A percentile compares a stretch with the other conserved stretches of the same genome.
Evolutionary conservation across 2,888 invertebrate genomes (phyloP).

Genomic region (Polyploca ridens): DNA sequence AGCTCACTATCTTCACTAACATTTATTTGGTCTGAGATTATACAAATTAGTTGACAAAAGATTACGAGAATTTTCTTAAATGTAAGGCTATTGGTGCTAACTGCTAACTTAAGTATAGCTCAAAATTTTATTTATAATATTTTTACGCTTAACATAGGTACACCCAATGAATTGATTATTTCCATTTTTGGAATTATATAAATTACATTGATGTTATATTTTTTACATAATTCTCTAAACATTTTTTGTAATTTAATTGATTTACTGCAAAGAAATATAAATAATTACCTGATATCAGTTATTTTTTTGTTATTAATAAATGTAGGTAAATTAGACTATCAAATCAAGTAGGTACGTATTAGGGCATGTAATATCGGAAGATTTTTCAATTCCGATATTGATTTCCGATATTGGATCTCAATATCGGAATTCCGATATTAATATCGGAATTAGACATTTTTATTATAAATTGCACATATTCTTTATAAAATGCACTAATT

Average conservation of each 20-base stretch:
- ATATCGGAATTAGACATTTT: too few relatives aligned
- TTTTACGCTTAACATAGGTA: not conserved
- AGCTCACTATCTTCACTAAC: too few relatives aligned
- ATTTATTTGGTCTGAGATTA: not conserved
- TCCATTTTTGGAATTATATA: not conserved
- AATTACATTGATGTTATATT: not conserved
- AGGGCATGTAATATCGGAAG: too few relatives aligned
- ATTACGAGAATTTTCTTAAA: not conserved
- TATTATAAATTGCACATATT: too few relatives aligned
- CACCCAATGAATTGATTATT: not conserved
- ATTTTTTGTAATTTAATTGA: not conserved
- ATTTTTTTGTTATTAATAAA: not conserved
- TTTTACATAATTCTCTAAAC: not conserved
- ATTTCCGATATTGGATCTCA: too few relatives aligned
- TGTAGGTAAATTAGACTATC: not conserved
- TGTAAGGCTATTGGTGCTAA: not conserved
- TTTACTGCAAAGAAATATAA: not conserved
- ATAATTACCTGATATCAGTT: not conserved
- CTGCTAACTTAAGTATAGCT: slow-evolving; percentile 1
- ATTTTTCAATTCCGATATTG: too few relatives aligned
- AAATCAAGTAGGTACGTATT: too few relatives aligned
- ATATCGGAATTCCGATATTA: too few relatives aligned
- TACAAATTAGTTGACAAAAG: not conserved
- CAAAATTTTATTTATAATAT: not conserved
- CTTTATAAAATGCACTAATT: too few relatives aligned